phyloP scores from a whole-genome alignment of 2,797 vertebrate species.

The Pantherophis vulpinus region DNA sequence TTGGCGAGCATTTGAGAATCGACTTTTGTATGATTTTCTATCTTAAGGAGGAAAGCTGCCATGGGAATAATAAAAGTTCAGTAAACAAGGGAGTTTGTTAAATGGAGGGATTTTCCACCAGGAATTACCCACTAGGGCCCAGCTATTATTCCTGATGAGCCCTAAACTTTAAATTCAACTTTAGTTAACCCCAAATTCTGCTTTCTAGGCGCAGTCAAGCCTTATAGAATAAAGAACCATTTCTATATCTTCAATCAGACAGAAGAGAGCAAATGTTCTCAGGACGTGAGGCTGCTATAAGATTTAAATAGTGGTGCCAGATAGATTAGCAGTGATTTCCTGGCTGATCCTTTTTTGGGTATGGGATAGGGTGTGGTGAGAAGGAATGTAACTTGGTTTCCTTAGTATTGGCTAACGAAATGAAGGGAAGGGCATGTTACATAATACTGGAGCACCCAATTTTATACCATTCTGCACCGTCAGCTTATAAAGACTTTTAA shows the following conservation, averaged over 20 bases:
- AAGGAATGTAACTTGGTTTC: background rate
- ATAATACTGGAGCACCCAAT: too few species aligned
- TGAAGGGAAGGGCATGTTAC: background rate
- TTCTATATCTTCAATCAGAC: background rate
- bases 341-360: background rate
- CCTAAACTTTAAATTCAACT: background rate
- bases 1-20: conserved; percentile 62
- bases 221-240: background rate
- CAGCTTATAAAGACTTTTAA: background rate
- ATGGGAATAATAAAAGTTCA: background rate
- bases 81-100: background rate
- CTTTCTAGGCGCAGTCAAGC: background rate
- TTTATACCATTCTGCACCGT: background rate
- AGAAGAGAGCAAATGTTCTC: background rate
- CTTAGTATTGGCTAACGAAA: background rate
- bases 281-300: background rate
- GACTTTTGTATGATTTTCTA: rapidly evolving
- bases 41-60: background rate
- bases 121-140: background rate
- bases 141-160: background rate
- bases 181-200: background rate
- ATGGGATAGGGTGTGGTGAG: background rate
- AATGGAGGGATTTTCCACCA: background rate
- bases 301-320: background rate
- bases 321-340: background rate